phyloP scores from a whole-genome alignment of 1,140 invertebrate genomes.

The Rhopalosiphum padi region DNA sequence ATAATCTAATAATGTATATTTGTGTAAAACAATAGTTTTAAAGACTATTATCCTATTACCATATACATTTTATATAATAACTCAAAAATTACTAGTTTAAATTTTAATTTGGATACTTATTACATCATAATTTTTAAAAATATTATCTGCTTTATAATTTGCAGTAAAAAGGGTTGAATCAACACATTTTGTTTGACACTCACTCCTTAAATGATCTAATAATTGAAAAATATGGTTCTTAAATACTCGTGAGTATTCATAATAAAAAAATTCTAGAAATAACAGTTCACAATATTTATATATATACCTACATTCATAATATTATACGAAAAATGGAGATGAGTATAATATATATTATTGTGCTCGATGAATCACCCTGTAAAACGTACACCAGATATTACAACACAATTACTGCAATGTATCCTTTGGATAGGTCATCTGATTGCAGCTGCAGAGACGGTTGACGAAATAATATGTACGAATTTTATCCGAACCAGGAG shows the following conservation, averaged over 20 bases:
- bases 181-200: too few relatives aligned
- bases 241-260: too few relatives aligned
- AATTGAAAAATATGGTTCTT: too few relatives aligned
- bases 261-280: neutral
- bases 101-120: neutral
- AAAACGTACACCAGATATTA: neutral
- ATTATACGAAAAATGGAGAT: neutral
- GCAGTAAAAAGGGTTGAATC: too few relatives aligned
- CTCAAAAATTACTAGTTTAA: neutral
- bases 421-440: neutral
- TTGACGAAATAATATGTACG: neutral
- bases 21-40: neutral
- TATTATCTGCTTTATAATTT: neutral
- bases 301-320: neutral
- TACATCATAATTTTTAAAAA: neutral
- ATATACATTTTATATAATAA: neutral
- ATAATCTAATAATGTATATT: neutral
- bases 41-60: neutral
- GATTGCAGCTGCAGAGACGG: neutral
- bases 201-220: too few relatives aligned
- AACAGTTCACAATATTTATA: neutral
- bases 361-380: neutral
- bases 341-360: neutral
- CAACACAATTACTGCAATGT: neutral
- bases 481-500: neutral